Base-by-base conservation (phyloP, 2,888 invertebrate species). In the Cheilosia soror region DNA sequence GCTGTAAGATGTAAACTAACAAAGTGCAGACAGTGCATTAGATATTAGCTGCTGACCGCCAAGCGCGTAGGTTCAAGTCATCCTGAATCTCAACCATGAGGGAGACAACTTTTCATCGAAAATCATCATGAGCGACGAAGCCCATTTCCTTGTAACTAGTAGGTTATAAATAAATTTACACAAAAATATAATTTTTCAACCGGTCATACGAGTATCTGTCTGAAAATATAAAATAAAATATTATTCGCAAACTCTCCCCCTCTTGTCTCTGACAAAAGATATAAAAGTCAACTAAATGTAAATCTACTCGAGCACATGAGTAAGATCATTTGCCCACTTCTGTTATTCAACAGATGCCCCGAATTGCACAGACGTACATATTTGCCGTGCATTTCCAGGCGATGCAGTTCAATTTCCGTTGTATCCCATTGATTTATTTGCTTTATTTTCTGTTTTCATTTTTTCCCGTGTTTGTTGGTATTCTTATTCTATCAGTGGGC, bases 361-460 rank as follows among this genome's bases (percentile, higher is more conserved):
- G 33, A 47, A 29, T 27, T 20, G 29, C 29, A 11, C 15, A 55
- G 11, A 55, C 0, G 11, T 40, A 53, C 15, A 40, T 27, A 27
- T 55, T 15, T 42, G 55, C 5, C 27, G 40, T n/a, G 33, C 55
- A 31, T 37, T 25, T 58, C 69, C 69, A 69, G 69, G 37, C 62
- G 15, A 11, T n/a, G 47, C 47, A 47, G 37, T 31, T 47, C n/a
- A 55, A 37, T 27, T 58, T 40, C 29, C 37, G 11, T 11, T 60
- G 60, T 29, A 60, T 72, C 40, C 33, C 40, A 62, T 60, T 40
- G 49, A 72, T 72, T 72, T 72, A 65, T 65, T 65, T 65, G 49
- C 11, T 51, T 20, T 47, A 1, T 2, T 47, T 47, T 15, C 20
- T 69, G 47, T 27, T 20, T 20, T 0, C 2, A 20, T 20, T 15